Base-by-base conservation (phyloP, 2,888 invertebrate species). In the Brachyptera putata region DNA sequence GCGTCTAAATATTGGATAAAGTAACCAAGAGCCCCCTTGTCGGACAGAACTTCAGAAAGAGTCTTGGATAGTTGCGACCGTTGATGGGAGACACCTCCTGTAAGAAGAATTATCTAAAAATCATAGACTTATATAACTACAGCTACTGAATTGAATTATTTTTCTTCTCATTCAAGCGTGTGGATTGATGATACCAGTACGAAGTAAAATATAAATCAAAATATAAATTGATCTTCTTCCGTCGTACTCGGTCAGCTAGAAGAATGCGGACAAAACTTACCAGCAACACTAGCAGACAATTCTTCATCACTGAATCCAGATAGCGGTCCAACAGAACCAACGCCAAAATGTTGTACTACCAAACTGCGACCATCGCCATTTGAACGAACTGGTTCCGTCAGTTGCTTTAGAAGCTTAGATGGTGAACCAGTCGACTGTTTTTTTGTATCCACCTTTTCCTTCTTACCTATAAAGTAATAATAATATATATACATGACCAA, bases 1-100 rank as follows among this genome's bases (percentile, higher is more conserved):
- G 84, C 79, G 69, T 93, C 91, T 83, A 95, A 83, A 74, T 84
- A 95, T 69, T 92, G 90, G 58, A 91, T 82, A 72, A 95, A 91
- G 74, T 91, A 90, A 49, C 86, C 85, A 24, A 94, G 77, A 59
- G 89, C 89, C 71, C 84, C 84, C 71, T 88, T 88, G 74, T 92
- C 91, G 24, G 80, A 75, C 14, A 95, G 78, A 65, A 91, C 84
- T 69, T 93, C 88, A 61, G 80, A 76, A 62, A 95, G 77, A 56
- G 83, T 86, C 76, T 89, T 84, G 3, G 89, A 87, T 57, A 94
- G 77, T 60, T 85, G 81, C 1, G 87, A 87, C 50, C 68, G 22
- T 21, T 57, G 53, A 11, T 14, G 11, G 5, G 7, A 30, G 7
- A 30, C 30, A 5, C 30, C 5, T 30, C 11, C 11, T 30, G 30